phyloP scores from a whole-genome alignment of 2,888 invertebrate genomes.

The Cantharis rufa region DNA sequence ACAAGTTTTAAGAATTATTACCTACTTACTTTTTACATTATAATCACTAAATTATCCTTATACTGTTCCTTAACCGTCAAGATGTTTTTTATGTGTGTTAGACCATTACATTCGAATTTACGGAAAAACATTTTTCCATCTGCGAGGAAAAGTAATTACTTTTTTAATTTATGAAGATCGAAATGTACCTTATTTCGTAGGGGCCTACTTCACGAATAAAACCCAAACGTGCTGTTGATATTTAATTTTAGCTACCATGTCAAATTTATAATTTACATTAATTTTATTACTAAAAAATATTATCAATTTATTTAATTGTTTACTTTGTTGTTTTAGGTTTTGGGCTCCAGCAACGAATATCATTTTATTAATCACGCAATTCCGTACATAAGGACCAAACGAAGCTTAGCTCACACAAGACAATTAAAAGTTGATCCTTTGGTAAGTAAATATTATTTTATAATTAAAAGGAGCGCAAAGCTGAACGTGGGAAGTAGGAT shows the following conservation, averaged over 20 bases:
- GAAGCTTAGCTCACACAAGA: constrained; percentile 88
- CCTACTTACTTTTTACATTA: too few relatives aligned
- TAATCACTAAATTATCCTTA: neutral
- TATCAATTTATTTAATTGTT: neutral
- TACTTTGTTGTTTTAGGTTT: constrained; percentile 68
- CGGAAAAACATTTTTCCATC: neutral
- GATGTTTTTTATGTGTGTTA: neutral
- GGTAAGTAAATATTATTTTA: constrained; percentile 66
- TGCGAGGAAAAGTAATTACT: neutral
- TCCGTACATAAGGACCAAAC: constrained; percentile 82
- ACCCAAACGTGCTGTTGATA: neutral
- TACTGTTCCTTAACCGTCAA: neutral
- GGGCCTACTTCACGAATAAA: neutral
- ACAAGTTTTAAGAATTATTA: too few relatives aligned
- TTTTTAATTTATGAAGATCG: neutral
- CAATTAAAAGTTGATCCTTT: constrained; percentile 88
- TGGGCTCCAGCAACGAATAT: constrained; percentile 88
- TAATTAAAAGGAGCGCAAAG: neutral
- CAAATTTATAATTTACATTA: neutral
- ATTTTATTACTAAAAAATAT: neutral
- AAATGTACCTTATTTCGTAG: neutral
- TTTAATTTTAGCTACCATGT: neutral
- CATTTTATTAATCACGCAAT: constrained; percentile 93
- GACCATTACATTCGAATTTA: neutral
- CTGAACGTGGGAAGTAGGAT: neutral